These are phyloP conservation scores for Odobenus rosmarus DNA, from an alignment of 2,113 vertebrate genomes.

Conservation along the genomic window DNA sequence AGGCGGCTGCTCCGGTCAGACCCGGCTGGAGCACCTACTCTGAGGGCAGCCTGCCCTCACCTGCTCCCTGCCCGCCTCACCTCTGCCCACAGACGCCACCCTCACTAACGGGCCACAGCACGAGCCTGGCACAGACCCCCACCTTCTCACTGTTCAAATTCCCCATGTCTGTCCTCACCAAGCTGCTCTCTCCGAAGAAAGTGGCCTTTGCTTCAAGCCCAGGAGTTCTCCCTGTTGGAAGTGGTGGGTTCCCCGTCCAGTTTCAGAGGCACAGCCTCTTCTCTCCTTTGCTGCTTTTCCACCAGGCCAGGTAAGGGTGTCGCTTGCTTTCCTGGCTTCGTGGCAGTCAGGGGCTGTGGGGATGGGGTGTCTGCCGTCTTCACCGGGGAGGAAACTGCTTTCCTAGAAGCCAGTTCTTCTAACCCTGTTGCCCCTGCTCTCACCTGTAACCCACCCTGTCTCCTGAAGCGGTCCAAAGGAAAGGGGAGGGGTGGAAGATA, in stretches of 20 bases:
- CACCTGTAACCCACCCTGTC: background rate
- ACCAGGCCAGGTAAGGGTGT: background rate
- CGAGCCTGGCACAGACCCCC: background rate
- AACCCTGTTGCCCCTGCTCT: background rate
- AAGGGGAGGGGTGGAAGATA: background rate
- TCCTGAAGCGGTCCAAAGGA: background rate
- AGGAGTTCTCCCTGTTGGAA: background rate
- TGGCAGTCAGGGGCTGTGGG: background rate
- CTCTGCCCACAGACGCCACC: background rate
- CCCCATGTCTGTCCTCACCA: background rate
- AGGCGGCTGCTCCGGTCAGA: background rate
- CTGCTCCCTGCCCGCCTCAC: background rate
- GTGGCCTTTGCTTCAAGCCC: background rate
- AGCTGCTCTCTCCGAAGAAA: background rate
- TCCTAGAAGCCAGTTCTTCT: background rate
- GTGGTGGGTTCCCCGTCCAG: background rate
- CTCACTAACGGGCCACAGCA: accelerated
- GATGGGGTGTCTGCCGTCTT: background rate
- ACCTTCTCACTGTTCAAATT: background rate
- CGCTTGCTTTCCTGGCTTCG: background rate
- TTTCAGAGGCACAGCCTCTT: background rate
- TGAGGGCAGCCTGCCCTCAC: accelerated
- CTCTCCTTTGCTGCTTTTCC: background rate
- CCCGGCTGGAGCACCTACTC: too few relatives aligned
- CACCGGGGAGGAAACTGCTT: background rate